These are phyloP conservation scores for Neodiprion fabricii DNA, from an alignment of 1,140 invertebrate genomes.

Conservation along the genomic window DNA sequence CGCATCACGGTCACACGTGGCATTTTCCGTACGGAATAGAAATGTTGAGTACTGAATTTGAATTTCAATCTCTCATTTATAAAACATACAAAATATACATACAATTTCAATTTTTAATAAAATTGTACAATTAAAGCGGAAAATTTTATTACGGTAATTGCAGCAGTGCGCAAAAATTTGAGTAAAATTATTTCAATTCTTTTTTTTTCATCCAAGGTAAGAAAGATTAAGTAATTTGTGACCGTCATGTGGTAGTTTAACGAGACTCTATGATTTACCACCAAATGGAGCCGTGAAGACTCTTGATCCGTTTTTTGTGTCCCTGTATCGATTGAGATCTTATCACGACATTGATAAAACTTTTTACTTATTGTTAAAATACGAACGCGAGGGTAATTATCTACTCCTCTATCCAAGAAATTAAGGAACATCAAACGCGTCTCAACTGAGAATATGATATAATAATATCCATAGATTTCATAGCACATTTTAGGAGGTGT, in stretches of 20 bases:
- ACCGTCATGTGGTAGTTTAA: neutral
- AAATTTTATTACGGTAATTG: too few relatives aligned
- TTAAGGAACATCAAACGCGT: constrained; percentile 53
- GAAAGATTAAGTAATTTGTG: neutral
- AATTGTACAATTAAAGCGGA: neutral
- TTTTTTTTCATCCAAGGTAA: neutral
- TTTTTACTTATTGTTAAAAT: neutral
- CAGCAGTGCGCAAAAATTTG: too few relatives aligned
- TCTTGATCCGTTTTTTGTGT: neutral
- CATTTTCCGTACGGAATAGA: too few relatives aligned
- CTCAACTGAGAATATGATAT: constrained; percentile 13
- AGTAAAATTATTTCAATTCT: too few relatives aligned
- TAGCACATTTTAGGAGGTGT: neutral
- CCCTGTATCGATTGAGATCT: neutral
- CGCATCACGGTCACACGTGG: too few relatives aligned
- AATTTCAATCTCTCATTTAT: neutral
- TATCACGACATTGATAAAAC: neutral
- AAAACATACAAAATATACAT: neutral
- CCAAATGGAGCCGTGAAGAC: neutral
- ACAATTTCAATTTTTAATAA: neutral
- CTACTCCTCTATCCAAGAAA: neutral
- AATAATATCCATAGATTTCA: neutral
- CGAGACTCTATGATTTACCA: neutral
- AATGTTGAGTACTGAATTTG: too few relatives aligned
- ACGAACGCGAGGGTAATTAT: neutral